Base-by-base conservation (phyloP, 1,140 invertebrate genomes). In the Bradysia coprophila region DNA sequence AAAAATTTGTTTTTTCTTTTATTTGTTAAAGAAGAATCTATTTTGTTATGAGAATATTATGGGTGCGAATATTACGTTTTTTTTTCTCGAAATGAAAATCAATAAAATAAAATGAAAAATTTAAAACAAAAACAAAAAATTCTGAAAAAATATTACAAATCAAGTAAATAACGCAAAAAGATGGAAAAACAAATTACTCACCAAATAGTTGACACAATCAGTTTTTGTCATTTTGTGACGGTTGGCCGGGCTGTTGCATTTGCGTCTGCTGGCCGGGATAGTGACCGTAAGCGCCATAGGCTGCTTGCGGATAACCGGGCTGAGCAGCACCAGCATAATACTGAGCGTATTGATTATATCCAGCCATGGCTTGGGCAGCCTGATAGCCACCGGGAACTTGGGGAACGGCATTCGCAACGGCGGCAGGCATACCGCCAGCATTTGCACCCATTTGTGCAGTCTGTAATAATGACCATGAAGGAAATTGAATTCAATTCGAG, bases 241-340 rank as follows among this genome's bases (percentile, higher is more conserved):
- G 24, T 13, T 28, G 24, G 6, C 13, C 6, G 6, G 24, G 24
- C 24, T 28, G 24, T 13, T 6, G 24, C 24, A 28, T 28, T 28
- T 28, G 24, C 13, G 24, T 6, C 13, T 28, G 24, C 24, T 28
- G 24, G 6, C 6, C 13, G 6, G 24, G 24, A 28, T 28, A 28
- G 6, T 13, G 6, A 28, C 24, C 24, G 13, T 28, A 28, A 8
- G 24, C 24, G 13, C 24, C 24, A 28, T 28, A 28, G 6, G 24
- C 24, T 28, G 24, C 24, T 28, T 28, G 24, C 24, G 24, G 6
- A 38, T 38, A 18, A 38, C 36, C 36, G 18, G 18, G 36, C 11
- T 38, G n/a, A 10, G 36, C 36, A n/a, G 36, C 36, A 5, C 36
- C 36, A 19, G 36, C 36, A 38, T 38, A 38, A 20, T 38, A 38